Base-by-base conservation (phyloP, 1,140 invertebrate genomes). In the Lerema accius region DNA sequence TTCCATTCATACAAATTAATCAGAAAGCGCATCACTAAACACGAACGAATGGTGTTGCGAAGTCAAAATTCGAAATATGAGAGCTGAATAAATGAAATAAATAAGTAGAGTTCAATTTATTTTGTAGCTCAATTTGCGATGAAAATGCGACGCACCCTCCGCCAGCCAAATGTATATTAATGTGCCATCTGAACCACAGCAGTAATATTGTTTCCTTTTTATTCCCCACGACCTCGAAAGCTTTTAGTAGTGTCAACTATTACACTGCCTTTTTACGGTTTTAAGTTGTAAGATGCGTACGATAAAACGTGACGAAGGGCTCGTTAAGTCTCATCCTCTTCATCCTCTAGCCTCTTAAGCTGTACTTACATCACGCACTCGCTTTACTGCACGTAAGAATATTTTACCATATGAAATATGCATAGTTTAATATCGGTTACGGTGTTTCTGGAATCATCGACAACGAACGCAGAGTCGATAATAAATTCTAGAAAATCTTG, bases 201-300 rank as follows among this genome's bases (percentile, higher is more conserved):
- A 78, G 73, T 85, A 83, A 85, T 87, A 84, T 86, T 86, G 80
- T 87, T 87, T 86, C 80, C 79, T 85, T 87, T 89, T 87, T 86
- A 84, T 78, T 74, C 63, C 69, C 61, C 49, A 66, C 59, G 76
- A 79, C 78, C 76, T 80, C 76, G 61, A 78, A 84, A 79, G 82
- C 84, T 82, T 86, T 83, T 80, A 84, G 78, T 82, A 69, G 71
- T 81, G 77, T 83, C 82, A 86, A 85, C 82, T 84, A 78, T 79
- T 80, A 81, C 80, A 66, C 55, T 71, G 70, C 50, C 65, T 68
- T 78, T 84, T 85, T 85, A 86, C 71, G 75, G 65, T 76, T 76
- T 76, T 32, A 71, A 78, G 75, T 83, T 82, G 68, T 51, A 39
- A 71, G 67, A 73, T 63, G 61, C 63, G 56, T 39, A n/a, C 3